Percentiles rank a stretch among this genome's conserved stretches.
phyloP scores from a whole-genome alignment of 2,888 invertebrate species.

The Agriotes lineatus region DNA sequence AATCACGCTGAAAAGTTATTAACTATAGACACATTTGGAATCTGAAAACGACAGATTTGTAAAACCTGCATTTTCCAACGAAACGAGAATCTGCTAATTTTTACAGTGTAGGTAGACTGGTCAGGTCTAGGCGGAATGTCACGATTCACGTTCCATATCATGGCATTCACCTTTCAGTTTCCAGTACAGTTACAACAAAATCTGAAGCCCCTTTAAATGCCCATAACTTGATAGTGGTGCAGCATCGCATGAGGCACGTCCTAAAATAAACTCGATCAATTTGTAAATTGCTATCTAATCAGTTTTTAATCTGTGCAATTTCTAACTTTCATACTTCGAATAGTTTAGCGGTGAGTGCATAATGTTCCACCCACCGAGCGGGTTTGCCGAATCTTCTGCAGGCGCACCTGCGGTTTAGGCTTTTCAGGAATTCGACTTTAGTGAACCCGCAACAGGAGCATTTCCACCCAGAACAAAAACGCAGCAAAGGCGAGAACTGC shows the following conservation, averaged over 20 bases:
- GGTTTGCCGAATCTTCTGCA: not conserved
- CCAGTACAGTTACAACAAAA: slow-evolving; percentile 51
- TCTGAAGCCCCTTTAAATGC: slow-evolving; percentile 33
- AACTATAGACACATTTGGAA: no score
- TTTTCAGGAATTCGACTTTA: no score
- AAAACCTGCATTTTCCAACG: not conserved
- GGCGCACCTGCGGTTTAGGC: not conserved
- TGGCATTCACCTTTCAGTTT: slow-evolving; percentile 54
- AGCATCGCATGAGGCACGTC: not conserved
- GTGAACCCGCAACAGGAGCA: not conserved
- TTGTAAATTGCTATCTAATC: not conserved
- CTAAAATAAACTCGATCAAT: not conserved
- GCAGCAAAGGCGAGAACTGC: no score
- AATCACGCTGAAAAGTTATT: no score
- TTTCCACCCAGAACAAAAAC: no score
- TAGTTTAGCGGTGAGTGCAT: slow-evolving; percentile 9
- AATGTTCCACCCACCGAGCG: not conserved
- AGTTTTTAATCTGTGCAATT: not conserved
- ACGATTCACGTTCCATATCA: slow-evolving; percentile 49
- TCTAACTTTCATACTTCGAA: not conserved
- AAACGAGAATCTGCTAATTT: slow-evolving; percentile 25
- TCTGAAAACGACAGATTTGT: no score
- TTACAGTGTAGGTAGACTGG: slow-evolving; percentile 43
- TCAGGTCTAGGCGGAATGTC: slow-evolving; percentile 51
- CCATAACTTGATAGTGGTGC: not conserved